These are phyloP conservation scores for Mellilla xanthometata DNA, from an alignment of 2,888 invertebrate species.

Conservation along the genomic window DNA sequence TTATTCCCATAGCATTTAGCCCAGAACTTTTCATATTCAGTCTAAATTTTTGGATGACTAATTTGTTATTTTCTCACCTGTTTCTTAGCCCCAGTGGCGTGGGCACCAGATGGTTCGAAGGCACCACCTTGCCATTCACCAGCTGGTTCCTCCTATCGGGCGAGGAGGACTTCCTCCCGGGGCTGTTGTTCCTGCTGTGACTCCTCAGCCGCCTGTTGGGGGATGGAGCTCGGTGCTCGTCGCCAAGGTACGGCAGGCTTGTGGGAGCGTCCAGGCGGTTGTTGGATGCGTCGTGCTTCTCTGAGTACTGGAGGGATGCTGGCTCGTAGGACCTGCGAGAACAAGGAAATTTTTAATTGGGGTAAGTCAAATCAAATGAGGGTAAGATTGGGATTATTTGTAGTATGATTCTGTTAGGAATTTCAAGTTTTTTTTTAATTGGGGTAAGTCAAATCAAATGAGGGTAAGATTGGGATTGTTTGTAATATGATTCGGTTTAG, in stretches of 20 bases:
- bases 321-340: slow-evolving; percentile 48
- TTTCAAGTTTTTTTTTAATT: too few species aligned
- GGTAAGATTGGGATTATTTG: too few species aligned
- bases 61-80: slow-evolving; percentile 40
- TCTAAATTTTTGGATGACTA: too few species aligned
- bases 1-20: too few species aligned
- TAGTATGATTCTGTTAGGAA: too few species aligned
- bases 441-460: too few species aligned
- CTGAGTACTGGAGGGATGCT: slow-evolving; percentile 62
- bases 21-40: too few species aligned
- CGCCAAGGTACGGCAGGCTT: slow-evolving; percentile 69
- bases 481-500: too few species aligned
- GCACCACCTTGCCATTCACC: slow-evolving; percentile 47
- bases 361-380: too few species aligned
- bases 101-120: slow-evolving; percentile 74
- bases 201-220: slow-evolving; percentile 61
- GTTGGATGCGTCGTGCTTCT: slow-evolving; percentile 64
- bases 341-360: slow-evolving; percentile 31
- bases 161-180: slow-evolving; percentile 67
- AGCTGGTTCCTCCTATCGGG: slow-evolving; percentile 59
- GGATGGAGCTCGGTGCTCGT: slow-evolving; percentile 61
- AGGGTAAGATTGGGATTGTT: too few species aligned
- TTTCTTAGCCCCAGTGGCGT: slow-evolving; percentile 68
- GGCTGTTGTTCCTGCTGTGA: slow-evolving; percentile 59
- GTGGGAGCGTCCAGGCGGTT: slow-evolving; percentile 60